phyloP scores from a whole-genome alignment of 1,140 invertebrate species.

The Drosophila chauvacae region DNA sequence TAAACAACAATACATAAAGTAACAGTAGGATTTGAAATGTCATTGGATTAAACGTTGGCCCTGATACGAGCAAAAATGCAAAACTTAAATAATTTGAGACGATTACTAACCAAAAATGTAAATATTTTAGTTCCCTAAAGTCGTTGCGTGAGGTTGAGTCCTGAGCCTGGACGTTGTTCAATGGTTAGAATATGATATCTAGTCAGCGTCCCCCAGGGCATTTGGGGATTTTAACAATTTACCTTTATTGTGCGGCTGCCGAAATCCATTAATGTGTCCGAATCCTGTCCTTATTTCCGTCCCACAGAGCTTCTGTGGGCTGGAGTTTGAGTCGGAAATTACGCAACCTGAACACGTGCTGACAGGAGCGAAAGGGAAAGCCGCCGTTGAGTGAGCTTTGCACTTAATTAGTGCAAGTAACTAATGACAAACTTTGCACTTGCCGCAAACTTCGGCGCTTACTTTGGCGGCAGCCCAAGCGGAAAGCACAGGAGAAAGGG shows the following conservation, averaged over 20 bases:
- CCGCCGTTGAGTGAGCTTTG: conserved; percentile 26
- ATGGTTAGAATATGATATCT: neutral
- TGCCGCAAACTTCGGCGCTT: conserved; percentile 15
- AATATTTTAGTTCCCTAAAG: neutral
- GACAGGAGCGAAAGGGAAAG: conserved; percentile 29
- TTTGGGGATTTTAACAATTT: conserved; percentile 26
- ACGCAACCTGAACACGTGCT: conserved; percentile 44
- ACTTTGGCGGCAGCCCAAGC: conserved; percentile 25
- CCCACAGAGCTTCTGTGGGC: neutral
- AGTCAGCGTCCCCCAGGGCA: neutral
- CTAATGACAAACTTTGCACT: conserved; percentile 61
- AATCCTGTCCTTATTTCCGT: neutral
- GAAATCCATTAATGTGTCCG: conserved; percentile 42
- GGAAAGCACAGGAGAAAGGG: neutral
- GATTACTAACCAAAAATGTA: neutral
- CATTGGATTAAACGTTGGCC: neutral
- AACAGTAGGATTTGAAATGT: neutral
- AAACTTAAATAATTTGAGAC: neutral
- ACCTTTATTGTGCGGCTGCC: conserved; percentile 31
- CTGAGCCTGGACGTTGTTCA: neutral
- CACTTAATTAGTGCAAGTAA: conserved; percentile 60
- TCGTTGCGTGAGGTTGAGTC: neutral
- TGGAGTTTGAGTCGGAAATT: conserved; percentile 15
- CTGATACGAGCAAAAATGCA: neutral
- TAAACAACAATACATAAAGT: neutral